Base-by-base conservation (phyloP, 53 echinoderm and acorn worm species). In the Luidia sarsii region DNA sequence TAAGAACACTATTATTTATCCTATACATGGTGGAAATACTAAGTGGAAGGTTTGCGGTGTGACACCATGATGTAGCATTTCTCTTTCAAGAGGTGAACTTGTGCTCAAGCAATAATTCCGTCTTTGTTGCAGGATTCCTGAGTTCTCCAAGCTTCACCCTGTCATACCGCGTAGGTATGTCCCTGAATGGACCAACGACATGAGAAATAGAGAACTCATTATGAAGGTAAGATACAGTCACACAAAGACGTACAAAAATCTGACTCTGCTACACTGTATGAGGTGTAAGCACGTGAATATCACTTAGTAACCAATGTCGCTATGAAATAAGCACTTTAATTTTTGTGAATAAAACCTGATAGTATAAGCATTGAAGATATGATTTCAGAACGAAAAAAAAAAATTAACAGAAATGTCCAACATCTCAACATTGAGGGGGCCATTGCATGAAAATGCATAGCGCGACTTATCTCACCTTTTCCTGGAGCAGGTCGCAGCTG, bases 121-220 rank as follows among this genome's bases (percentile, higher is more conserved):
- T n/a, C n/a, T n/a, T n/a, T n/a, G n/a, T n/a, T n/a, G 35, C 83
- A 95, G 92, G 38, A 88, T 95, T 83, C 96, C 96, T 50, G 70
- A 88, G 48, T 95, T 95, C 75, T 95, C 96, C 7, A 95, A 93
- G 53, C 71, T 90, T 22, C 96, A 95, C 39, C 96, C 96, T 18
- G 91, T 95, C 29, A 86, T 95, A 19, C 96, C 96, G 36, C 90
- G 90, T 56, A 87, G 93, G 52, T 95, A 95, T 56, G 96, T 95
- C 27, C 96, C 96, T 75, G 96, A 95, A 63, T 95, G 96, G 96
- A 95, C 88, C 68, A 95, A 90, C 82, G 96, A 95, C 60, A 95
- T 95, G 96, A 92, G 80, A 66, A 95, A 95, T 41, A 85, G 96
- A 79, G 96, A 93, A 61, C 85, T 95, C 0, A 93, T 95, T 50